A percentile compares a stretch with the other conserved stretches of the same genome.
Evolutionary conservation across 2,113 vertebrate species (phyloP).

Genomic region (Platysternon megacephalum): DNA sequence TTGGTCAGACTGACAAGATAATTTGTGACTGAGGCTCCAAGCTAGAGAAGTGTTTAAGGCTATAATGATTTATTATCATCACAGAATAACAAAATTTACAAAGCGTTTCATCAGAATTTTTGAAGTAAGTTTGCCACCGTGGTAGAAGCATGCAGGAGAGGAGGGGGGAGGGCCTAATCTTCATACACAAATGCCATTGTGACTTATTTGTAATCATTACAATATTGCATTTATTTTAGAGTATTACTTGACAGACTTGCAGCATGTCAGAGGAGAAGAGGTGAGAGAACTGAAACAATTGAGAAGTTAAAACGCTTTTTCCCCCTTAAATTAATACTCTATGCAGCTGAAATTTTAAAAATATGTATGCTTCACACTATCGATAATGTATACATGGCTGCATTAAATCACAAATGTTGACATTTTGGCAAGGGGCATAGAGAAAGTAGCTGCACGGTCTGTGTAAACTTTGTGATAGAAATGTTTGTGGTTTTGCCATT

Average conservation of each 20-base stretch:
- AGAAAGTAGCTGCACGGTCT: slow-evolving; percentile 66
- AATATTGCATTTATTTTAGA: slow-evolving; percentile 77
- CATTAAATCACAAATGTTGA: slow-evolving; percentile 56
- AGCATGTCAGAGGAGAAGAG: slow-evolving; percentile 54
- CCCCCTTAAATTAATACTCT: slow-evolving; percentile 5
- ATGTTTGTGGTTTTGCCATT: slow-evolving; percentile 63
- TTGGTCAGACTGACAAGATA: slow-evolving; percentile 91
- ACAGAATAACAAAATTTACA: slow-evolving; percentile 91
- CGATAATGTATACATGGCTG: slow-evolving; percentile 41
- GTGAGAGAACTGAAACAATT: slow-evolving; percentile 49
- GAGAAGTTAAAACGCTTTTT: slow-evolving; percentile 61
- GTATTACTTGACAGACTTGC: slow-evolving; percentile 71
- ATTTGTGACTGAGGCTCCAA: slow-evolving; percentile 88
- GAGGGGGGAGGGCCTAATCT: slow-evolving; percentile 29
- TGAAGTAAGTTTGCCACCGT: slow-evolving; percentile 83
- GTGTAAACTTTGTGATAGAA: slow-evolving; percentile 71
- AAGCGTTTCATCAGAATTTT: slow-evolving; percentile 85
- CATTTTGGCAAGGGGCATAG: slow-evolving; percentile 68
- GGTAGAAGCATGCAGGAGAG: slow-evolving; percentile 62
- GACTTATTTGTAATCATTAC: slow-evolving; percentile 69
- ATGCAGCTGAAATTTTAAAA: slow-evolving; percentile 6
- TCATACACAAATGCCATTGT: slow-evolving; percentile 65
- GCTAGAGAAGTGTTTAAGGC: slow-evolving; percentile 89
- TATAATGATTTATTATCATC: slow-evolving; percentile 92
- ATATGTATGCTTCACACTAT: not conserved